Conservation (phyloP, 35 echinoderm and acorn worm genomes). For the Apostichopus parvimensis region DNA sequence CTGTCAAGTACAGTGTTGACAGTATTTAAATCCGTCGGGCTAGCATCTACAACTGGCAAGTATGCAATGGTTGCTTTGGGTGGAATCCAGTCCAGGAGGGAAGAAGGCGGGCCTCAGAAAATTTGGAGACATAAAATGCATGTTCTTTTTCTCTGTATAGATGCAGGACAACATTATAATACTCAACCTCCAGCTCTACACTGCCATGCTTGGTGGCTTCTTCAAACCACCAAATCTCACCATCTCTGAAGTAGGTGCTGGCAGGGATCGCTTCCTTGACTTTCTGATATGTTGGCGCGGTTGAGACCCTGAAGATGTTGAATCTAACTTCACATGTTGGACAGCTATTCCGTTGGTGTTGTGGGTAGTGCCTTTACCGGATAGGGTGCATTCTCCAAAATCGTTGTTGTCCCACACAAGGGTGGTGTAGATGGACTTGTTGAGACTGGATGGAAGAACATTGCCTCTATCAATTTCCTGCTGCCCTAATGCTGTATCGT, state of each 20-base stretch:
- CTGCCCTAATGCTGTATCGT: slow-evolving; percentile 61
- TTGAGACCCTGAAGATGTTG: background rate
- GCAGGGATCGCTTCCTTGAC: slow-evolving; percentile 8
- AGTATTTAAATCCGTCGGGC: slow-evolving; percentile 42
- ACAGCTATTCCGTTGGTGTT: slow-evolving; percentile 40
- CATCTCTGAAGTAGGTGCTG: background rate
- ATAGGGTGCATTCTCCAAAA: slow-evolving; percentile 70
- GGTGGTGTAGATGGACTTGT: slow-evolving; percentile 33
- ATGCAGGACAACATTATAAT: too few species aligned
- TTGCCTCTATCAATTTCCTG: slow-evolving; percentile 19
- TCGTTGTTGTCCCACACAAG: background rate
- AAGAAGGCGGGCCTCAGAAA: background rate
- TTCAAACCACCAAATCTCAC: too few species aligned
- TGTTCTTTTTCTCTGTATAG: too few species aligned
- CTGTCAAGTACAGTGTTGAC: slow-evolving; percentile 37
- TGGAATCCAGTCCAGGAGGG: slow-evolving; percentile 68
- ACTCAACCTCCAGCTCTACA: too few species aligned
- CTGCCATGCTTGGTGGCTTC: too few species aligned
- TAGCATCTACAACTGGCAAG: slow-evolving; percentile 73
- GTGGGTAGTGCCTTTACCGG: slow-evolving; percentile 54
- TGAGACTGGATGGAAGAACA: background rate
- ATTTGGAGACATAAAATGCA: too few species aligned
- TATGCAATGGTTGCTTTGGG: slow-evolving; percentile 39
- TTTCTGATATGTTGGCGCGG: slow-evolving; percentile 2
- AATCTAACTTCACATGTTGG: background rate